A percentile compares a stretch with the other conserved stretches of the same genome.
These are phyloP conservation scores for Cenopis cana DNA, from an alignment of 2,888 invertebrate genomes.

Conservation along the genomic window DNA sequence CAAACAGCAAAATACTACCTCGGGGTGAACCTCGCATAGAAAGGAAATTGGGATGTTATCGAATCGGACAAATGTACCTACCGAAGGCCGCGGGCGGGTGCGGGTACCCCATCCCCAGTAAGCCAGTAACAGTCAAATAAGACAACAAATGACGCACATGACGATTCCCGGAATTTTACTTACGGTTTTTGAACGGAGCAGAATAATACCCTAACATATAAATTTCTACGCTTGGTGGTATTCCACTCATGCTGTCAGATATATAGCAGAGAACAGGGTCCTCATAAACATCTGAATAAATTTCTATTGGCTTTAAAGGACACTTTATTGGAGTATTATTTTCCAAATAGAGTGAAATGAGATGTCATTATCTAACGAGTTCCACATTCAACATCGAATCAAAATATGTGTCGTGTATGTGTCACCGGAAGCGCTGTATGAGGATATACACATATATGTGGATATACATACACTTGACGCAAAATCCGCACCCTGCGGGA, in stretches of 20 bases:
- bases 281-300: too few relatives aligned
- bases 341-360: too few relatives aligned
- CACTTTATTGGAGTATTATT: too few relatives aligned
- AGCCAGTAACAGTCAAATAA: not conserved
- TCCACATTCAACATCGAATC: too few relatives aligned
- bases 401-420: too few relatives aligned
- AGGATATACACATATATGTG: too few relatives aligned
- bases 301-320: too few relatives aligned
- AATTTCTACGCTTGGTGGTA: not conserved
- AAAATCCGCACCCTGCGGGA: not conserved
- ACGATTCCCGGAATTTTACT: not conserved
- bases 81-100: not conserved
- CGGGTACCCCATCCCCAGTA: too few relatives aligned
- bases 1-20: constrained; percentile 2
- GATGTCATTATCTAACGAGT: too few relatives aligned
- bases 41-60: constrained; percentile 23
- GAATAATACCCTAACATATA: not conserved
- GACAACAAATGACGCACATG: not conserved
- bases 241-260: too few relatives aligned
- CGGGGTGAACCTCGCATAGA: not conserved
- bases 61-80: constrained; percentile 8
- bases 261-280: too few relatives aligned
- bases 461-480: not conserved
- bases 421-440: too few relatives aligned
- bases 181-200: not conserved